Evolutionary conservation across 35 echinoderm and acorn worm species (phyloP).

Genomic region (Holothuria glaberrima): DNA sequence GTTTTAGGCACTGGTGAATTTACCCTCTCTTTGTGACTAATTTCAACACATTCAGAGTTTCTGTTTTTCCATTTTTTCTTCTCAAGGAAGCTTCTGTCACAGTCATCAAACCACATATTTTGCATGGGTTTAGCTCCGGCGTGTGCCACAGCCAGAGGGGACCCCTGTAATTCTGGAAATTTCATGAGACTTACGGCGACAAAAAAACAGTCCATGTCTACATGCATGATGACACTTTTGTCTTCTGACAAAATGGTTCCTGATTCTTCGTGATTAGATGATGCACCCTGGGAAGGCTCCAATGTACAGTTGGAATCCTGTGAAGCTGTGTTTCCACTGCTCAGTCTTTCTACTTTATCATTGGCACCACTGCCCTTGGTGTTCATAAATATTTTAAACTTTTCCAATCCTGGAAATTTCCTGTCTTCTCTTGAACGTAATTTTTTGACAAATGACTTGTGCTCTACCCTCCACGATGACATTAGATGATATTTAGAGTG

Average conservation of each 20-base stretch:
- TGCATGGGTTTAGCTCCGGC: neutral
- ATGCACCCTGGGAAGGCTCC: neutral
- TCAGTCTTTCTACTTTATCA: neutral
- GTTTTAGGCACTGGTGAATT: neutral
- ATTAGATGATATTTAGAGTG: slow-evolving; percentile 86
- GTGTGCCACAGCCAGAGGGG: slow-evolving; percentile 80
- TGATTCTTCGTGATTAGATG: neutral
- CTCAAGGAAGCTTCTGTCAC: neutral
- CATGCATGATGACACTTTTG: slow-evolving; percentile 77
- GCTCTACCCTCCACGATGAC: slow-evolving; percentile 89
- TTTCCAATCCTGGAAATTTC: slow-evolving; percentile 20
- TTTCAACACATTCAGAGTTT: neutral
- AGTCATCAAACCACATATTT: slow-evolving; percentile 17
- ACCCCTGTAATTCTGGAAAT: slow-evolving; percentile 71
- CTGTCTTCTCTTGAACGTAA: slow-evolving; percentile 34
- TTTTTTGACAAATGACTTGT: slow-evolving; percentile 77
- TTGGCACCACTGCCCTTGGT: neutral
- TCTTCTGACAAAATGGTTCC: neutral
- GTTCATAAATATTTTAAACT: neutral
- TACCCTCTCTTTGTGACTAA: neutral
- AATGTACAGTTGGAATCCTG: neutral
- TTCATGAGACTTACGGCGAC: slow-evolving; percentile 84
- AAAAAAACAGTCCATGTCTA: slow-evolving; percentile 99
- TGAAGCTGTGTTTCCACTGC: neutral
- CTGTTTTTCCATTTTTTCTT: neutral